Base-by-base conservation (phyloP, 2,113 vertebrate genomes). In the Alouatta palliata region DNA sequence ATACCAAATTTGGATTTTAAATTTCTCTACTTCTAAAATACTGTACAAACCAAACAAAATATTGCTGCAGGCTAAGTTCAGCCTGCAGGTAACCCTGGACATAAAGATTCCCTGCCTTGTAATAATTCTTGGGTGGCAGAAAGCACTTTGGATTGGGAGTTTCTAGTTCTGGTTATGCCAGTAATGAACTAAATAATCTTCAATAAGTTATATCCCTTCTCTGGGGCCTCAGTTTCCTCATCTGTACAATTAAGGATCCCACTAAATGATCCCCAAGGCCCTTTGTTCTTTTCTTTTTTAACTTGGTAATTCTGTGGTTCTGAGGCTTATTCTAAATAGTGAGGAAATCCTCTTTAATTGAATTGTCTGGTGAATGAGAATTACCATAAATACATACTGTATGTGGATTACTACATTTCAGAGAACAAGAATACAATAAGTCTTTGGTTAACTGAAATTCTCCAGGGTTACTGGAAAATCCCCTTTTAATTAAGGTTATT, bases 381-480 rank as follows among this genome's bases (percentile, higher is more conserved):
- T 82, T 58, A 58, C 91, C 23, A 23, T 76, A 86, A 87, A 88
- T 49, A 85, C 10, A 35, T 52, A 68, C n/a, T 25, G 37, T 85
- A 77, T 45, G 58, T 4, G 87, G 87, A 40, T 87, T 13, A 95
- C 93, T 68, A 94, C 76, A 77, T 84, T 91, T 92, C 84, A 96
- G 81, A 92, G 75, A 96, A 68, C 80, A 35, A 79, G 76, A 83
- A 90, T 45, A 97, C 80, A 95, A 56, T 95, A 93, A 87, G 37
- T 66, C 10, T 87, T 64, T 95, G 92, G 95, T 94, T 94, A 90
- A 87, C 70, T 87, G 90, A 88, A 87, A 84, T 95, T 95, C 94
- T 97, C 95, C 76, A 77, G 90, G 35, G 93, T 93, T 96, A 93
- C 87, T 87, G 94, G 92, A 97, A 98, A 96, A 95, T 82, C 92